Conservation (phyloP, 2,113 vertebrate species). For the Mellivora capensis region DNA sequence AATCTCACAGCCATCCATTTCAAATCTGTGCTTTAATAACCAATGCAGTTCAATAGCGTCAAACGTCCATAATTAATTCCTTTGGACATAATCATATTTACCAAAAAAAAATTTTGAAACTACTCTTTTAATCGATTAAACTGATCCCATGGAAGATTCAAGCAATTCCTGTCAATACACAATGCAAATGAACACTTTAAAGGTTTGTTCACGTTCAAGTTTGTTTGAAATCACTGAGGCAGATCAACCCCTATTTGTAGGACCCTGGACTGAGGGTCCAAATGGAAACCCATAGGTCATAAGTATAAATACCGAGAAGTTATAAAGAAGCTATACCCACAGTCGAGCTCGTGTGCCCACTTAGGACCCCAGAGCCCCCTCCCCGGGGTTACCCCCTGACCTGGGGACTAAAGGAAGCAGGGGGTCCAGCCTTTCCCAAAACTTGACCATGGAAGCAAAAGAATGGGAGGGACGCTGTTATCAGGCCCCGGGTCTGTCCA, state of each 20-base stretch:
- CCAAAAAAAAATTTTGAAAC: neutral
- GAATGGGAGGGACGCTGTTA: neutral
- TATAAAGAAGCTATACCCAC: neutral
- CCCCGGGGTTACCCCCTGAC: neutral
- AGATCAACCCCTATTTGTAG: neutral
- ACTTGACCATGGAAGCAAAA: neutral
- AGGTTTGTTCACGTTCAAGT: neutral
- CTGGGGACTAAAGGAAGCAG: neutral
- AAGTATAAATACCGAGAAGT: neutral
- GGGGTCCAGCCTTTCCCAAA: neutral
- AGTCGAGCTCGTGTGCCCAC: neutral
- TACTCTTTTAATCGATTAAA: neutral
- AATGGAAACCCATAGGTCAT: neutral
- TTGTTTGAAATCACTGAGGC: neutral
- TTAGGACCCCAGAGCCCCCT: neutral
- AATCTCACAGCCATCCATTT: neutral
- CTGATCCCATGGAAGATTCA: neutral
- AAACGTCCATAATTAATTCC: neutral
- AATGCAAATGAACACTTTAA: neutral
- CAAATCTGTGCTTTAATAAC: neutral
- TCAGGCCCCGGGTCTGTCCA: neutral
- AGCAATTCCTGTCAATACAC: neutral
- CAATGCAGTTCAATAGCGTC: neutral
- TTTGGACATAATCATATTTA: neutral
- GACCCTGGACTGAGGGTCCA: neutral